Base-by-base conservation (phyloP, 2,888 invertebrate genomes). In the Drosophila hamatofila region DNA sequence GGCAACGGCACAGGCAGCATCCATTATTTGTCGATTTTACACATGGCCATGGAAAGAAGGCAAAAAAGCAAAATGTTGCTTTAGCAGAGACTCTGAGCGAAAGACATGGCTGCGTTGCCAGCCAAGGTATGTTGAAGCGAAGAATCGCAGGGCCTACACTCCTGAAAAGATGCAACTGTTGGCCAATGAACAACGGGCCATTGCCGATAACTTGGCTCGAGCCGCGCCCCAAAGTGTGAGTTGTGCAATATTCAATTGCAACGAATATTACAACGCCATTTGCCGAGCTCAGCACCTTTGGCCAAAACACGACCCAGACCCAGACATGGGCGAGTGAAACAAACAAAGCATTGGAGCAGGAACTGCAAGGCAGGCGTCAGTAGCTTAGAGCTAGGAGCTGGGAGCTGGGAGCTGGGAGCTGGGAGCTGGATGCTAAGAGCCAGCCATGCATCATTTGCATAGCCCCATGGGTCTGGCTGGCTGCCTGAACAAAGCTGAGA, bases 1-100 rank as follows among this genome's bases (percentile, higher is more conserved):
- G 51, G 72, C 75, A 72, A 62, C 74, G 67, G 75, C 41, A 73
- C 18, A 33, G 39, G 72, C 78, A 71, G 65, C 84, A 80, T 83
- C 90, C 70, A 87, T 83, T 90, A 87, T 86, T 86, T 88, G 80
- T 86, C 84, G 90, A 88, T 83, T 89, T 86, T 81, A 80, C 71
- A 87, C 83, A 88, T 80, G 79, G 72, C 61, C 76, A 52, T 49
- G 48, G 48, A 18, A n/a, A 2, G 27, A 30, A 7, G 48, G n/a
- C 48, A 58, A 49, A 69, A 70, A 52, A 66, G 57, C 49, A 62
- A 41, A 21, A 59, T 56, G 35, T 37, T 18, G 49, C 55, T 56
- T 41, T 57, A 39, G 23, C 41, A 52, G 27, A 42, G 35, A 48
- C 25, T 30, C 55, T 30, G 39, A 61, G 27, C 56, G 33, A 12